Conservation (phyloP, 1,140 invertebrate species). For the Brachionus sp. region DNA sequence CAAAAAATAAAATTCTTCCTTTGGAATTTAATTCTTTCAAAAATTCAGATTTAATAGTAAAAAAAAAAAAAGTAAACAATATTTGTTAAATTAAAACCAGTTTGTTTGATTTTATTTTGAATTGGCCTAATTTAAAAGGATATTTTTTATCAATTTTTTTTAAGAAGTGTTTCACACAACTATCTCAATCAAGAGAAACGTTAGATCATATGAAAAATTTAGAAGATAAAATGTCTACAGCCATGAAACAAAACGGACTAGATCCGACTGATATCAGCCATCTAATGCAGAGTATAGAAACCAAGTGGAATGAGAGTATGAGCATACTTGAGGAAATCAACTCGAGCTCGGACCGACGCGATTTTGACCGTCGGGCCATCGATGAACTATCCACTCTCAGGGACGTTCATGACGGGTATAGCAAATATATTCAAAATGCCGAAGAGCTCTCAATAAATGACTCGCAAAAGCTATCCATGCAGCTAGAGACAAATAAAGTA, state of each 20-base stretch:
- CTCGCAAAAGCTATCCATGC: background rate
- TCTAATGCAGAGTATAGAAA: background rate
- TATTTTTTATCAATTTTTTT: background rate
- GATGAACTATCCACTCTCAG: constrained; percentile 29
- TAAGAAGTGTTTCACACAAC: background rate
- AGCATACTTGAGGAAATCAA: background rate
- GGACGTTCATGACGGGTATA: constrained; percentile 28
- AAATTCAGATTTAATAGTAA: background rate
- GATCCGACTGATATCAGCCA: background rate
- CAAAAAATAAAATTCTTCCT: background rate
- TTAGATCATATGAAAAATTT: background rate
- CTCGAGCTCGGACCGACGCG: background rate
- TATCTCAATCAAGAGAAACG: background rate
- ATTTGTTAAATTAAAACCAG: background rate
- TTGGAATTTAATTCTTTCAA: background rate
- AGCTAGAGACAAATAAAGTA: constrained; percentile 40
- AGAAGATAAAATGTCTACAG: background rate
- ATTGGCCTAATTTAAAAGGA: background rate
- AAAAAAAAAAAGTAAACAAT: background rate
- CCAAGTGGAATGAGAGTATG: background rate
- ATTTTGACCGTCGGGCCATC: background rate
- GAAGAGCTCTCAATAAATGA: background rate
- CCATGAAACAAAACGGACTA: background rate
- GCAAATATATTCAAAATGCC: constrained; percentile 15
- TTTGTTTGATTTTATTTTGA: background rate